These are phyloP conservation scores for Phrynocephalus forsythii DNA, from an alignment of 2,797 vertebrate species.

Conservation along the genomic window DNA sequence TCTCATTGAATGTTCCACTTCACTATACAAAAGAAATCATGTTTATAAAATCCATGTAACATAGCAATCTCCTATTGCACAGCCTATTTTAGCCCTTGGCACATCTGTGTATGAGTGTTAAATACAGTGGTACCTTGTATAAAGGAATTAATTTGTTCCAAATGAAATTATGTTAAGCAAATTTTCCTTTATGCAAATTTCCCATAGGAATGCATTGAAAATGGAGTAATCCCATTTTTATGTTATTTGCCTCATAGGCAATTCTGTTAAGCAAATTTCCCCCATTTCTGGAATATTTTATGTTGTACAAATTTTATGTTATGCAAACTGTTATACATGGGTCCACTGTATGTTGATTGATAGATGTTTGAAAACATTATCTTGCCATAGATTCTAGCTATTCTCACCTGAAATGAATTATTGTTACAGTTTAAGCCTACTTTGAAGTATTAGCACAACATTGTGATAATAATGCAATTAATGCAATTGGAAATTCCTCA, in stretches of 20 bases:
- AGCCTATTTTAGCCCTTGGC: slow-evolving; percentile 55
- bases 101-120: slow-evolving; percentile 70
- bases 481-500: slow-evolving; percentile 20
- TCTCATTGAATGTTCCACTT: slow-evolving; percentile 67
- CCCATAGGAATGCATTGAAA: too few relatives aligned
- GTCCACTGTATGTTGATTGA: slow-evolving; percentile 39
- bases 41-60: slow-evolving; percentile 62
- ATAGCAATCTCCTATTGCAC: slow-evolving; percentile 52
- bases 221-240: too few relatives aligned
- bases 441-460: slow-evolving; percentile 33
- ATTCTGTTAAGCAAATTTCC: too few relatives aligned
- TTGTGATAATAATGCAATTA: slow-evolving; percentile 4
- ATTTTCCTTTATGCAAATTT: too few relatives aligned
- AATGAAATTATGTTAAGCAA: too few relatives aligned
- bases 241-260: too few relatives aligned
- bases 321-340: too few relatives aligned
- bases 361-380: slow-evolving; percentile 60
- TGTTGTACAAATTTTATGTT: too few relatives aligned
- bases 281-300: too few relatives aligned
- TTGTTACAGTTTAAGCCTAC: slow-evolving; percentile 33
- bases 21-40: slow-evolving; percentile 64
- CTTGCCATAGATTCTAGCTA: slow-evolving; percentile 53
- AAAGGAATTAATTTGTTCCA: too few relatives aligned
- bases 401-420: slow-evolving; percentile 53
- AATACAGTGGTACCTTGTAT: slow-evolving; percentile 27